Evolutionary conservation across 1,140 invertebrate genomes (phyloP).

Genomic region (Caenorhabditis inopinata): DNA sequence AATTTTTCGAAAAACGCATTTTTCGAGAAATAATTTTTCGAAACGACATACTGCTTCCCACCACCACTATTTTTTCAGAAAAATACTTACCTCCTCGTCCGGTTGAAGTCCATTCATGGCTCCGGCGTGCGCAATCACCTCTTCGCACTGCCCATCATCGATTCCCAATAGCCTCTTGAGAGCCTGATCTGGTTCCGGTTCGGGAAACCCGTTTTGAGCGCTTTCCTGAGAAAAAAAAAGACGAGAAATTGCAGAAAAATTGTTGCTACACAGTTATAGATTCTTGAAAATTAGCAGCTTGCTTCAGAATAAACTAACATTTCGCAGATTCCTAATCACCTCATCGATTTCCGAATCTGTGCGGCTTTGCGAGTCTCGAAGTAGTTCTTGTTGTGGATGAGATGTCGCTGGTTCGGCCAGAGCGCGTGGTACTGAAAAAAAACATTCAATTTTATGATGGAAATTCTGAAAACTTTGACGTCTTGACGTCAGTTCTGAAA

Average conservation of each 20-base stretch:
- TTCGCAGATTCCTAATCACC: neutral
- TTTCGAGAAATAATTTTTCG: too few species aligned
- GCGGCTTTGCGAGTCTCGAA: neutral
- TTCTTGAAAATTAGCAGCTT: neutral
- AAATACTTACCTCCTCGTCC: neutral
- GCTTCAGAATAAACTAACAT: neutral
- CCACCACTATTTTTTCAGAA: neutral
- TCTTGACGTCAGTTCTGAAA: too few species aligned
- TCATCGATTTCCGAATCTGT: neutral
- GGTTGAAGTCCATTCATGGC: neutral
- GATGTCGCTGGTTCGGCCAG: neutral
- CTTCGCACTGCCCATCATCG: neutral
- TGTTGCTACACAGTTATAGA: neutral
- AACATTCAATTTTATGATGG: too few species aligned
- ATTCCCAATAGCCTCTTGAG: neutral
- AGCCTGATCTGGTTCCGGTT: neutral
- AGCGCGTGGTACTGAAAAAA: neutral
- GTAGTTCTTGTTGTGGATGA: neutral
- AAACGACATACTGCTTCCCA: too few species aligned
- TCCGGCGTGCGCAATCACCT: neutral
- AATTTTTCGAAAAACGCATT: too few species aligned
- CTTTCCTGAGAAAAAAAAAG: too few species aligned
- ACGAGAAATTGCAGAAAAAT: neutral
- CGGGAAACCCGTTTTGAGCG: neutral
- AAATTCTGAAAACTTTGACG: too few species aligned